Evolutionary conservation across 2,113 vertebrate species (phyloP).

Genomic region (Oreochromis aureus): DNA sequence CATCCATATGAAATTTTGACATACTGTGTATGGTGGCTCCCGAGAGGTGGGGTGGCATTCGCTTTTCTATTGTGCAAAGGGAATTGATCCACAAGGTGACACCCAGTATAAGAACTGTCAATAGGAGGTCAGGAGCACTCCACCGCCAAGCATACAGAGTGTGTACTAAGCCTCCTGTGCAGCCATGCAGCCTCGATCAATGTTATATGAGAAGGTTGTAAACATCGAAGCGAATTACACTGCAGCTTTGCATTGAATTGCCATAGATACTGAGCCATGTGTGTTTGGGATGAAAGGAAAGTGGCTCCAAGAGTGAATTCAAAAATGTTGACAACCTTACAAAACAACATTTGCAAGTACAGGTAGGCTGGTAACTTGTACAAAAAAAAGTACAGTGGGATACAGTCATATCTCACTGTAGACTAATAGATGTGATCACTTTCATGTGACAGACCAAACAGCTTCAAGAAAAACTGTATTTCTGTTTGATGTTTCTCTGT

Average conservation of each 20-base stretch:
- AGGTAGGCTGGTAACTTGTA: background rate
- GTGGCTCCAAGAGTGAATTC: background rate
- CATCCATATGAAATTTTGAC: constrained; percentile 62
- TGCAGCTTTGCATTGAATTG: constrained; percentile 35
- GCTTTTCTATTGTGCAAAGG: constrained; percentile 52
- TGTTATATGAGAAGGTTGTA: constrained; percentile 64
- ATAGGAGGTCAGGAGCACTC: constrained; percentile 68
- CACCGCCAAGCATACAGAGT: constrained; percentile 64
- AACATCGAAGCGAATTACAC: constrained; percentile 46
- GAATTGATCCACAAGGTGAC: constrained; percentile 77
- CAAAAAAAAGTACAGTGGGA: background rate
- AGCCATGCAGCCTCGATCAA: constrained; percentile 58
- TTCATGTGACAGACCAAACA: constrained; percentile 43
- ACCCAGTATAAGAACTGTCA: constrained; percentile 68
- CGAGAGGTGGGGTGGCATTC: constrained; percentile 56
- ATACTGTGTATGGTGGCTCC: constrained; percentile 29
- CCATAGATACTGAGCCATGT: constrained; percentile 1
- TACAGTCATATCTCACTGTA: background rate
- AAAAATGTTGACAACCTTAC: background rate
- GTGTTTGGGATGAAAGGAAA: constrained; percentile 8
- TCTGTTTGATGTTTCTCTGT: constrained; percentile 38
- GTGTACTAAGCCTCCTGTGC: constrained; percentile 59
- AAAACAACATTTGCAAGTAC: background rate
- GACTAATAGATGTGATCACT: constrained; percentile 22
- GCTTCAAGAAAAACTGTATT: constrained; percentile 7